phyloP scores from a whole-genome alignment of 1,140 invertebrate genomes.

The Lethocerus indicus region DNA sequence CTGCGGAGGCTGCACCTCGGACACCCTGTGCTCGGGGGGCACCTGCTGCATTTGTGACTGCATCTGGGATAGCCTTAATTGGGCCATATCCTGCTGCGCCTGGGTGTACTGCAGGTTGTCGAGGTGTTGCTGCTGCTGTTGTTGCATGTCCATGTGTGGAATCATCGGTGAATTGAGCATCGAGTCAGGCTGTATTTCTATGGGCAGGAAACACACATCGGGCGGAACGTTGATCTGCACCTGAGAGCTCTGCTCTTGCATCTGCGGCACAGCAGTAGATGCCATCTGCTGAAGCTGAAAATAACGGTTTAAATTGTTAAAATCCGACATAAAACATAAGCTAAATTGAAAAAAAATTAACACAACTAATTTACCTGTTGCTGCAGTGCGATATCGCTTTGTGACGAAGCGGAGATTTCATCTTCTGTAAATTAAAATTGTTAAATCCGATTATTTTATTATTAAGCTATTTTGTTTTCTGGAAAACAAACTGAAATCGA shows the following conservation, averaged over 20 bases:
- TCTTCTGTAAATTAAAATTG: too few relatives aligned
- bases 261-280: background rate
- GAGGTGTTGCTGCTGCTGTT: slow-evolving; percentile 26
- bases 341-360: too few relatives aligned
- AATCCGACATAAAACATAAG: too few relatives aligned
- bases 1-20: slow-evolving; percentile 17
- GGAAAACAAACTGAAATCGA: slow-evolving; percentile 14
- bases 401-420: too few relatives aligned
- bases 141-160: slow-evolving; percentile 15
- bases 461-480: too few relatives aligned
- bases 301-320: too few relatives aligned
- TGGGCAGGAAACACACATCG: background rate
- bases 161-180: slow-evolving; percentile 17
- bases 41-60: too few relatives aligned
- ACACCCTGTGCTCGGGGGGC: slow-evolving; percentile 11
- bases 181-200: background rate
- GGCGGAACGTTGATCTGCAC: background rate
- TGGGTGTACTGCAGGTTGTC: background rate
- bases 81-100: background rate
- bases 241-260: slow-evolving; percentile 3
- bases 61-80: too few relatives aligned
- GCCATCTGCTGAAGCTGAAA: background rate
- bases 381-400: too few relatives aligned
- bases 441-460: too few relatives aligned
- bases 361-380: too few relatives aligned